A percentile compares a stretch with the other conserved stretches of the same genome.
These are phyloP conservation scores for Himalopsyche tibetana DNA, from an alignment of 2,888 invertebrate genomes.

Conservation along the genomic window DNA sequence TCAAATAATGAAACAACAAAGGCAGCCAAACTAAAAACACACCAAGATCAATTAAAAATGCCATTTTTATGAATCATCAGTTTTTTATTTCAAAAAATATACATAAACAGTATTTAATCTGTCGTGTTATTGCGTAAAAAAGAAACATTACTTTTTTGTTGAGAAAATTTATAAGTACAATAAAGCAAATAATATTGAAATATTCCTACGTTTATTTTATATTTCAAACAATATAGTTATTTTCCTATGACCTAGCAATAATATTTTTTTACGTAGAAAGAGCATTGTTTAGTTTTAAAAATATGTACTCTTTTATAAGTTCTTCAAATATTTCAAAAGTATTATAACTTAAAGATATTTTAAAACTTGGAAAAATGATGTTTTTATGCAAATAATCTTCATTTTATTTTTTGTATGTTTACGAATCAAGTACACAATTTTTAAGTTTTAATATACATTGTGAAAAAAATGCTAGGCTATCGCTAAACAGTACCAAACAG, in stretches of 20 bases:
- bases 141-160: slow-evolving; percentile 19
- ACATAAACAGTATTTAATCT: background rate
- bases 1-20: no score
- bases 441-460: no score
- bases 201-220: background rate
- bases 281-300: background rate
- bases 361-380: no score
- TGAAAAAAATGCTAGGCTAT: no score
- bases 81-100: slow-evolving; percentile 26
- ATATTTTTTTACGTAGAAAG: background rate
- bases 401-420: no score
- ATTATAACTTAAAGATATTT: no score
- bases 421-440: no score
- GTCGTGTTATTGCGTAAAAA: slow-evolving; percentile 31
- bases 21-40: no score
- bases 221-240: background rate
- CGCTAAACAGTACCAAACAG: no score
- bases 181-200: background rate
- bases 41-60: no score
- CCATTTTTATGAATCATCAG: background rate
- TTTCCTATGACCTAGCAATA: background rate
- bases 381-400: no score
- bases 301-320: background rate
- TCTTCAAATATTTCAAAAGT: no score
- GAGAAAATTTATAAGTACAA: background rate